phyloP scores from a whole-genome alignment of 2,888 invertebrate species.

The Acanthosepion esculentum region DNA sequence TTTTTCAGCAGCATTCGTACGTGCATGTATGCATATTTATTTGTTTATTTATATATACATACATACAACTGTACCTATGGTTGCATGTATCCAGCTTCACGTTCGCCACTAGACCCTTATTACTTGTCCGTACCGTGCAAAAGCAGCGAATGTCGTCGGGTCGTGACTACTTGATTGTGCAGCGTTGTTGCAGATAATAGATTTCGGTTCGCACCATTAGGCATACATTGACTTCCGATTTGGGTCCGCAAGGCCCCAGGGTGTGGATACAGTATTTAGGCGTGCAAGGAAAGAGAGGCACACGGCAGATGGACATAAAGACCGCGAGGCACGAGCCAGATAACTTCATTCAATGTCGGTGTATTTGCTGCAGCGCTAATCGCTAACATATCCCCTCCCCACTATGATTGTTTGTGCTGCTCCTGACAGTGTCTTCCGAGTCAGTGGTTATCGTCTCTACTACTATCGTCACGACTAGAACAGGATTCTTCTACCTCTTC shows the following conservation, averaged over 20 bases:
- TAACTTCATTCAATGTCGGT: neutral
- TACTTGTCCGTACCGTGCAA: neutral
- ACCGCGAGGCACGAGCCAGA: neutral
- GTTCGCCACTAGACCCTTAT: neutral
- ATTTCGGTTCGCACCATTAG: neutral
- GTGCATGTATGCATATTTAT: no score
- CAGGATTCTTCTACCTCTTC: no score
- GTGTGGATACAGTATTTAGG: neutral
- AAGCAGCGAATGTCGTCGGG: neutral
- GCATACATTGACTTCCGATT: constrained; percentile 21
- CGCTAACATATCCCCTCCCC: neutral
- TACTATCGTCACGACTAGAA: neutral
- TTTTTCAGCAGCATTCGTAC: no score
- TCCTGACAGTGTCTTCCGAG: neutral
- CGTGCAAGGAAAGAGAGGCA: neutral
- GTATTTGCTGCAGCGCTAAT: neutral
- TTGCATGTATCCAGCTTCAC: no score
- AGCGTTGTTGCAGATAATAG: constrained; percentile 8
- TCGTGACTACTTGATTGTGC: neutral
- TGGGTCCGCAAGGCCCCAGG: neutral
- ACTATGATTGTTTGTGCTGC: neutral
- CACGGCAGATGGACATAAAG: neutral
- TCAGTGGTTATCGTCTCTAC: neutral
- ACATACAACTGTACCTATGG: no score
- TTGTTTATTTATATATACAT: no score